Evolutionary conservation across 2,797 vertebrate species (phyloP).

Genomic region (Cyclopterus lumpus): DNA sequence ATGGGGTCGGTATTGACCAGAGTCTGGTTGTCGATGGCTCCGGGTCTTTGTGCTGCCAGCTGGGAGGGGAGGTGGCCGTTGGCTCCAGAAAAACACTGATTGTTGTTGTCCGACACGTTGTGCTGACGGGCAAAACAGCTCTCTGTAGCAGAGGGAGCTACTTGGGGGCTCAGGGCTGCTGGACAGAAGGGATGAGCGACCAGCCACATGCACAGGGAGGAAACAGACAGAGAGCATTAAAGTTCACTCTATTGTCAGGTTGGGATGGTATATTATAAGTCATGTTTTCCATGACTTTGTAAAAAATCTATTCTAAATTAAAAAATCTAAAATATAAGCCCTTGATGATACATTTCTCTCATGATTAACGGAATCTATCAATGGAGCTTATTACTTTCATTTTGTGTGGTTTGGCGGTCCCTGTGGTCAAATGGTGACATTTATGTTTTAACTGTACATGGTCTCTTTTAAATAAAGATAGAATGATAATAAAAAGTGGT

Average conservation of each 20-base stretch:
- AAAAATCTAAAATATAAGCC: background rate
- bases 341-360: background rate
- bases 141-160: slow-evolving; percentile 87
- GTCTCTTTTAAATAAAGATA: no score
- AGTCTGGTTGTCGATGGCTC: slow-evolving; percentile 97
- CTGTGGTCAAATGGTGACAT: no score
- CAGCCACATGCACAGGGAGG: background rate
- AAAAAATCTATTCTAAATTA: background rate
- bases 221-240: background rate
- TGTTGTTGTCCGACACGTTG: slow-evolving; percentile 93
- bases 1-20: slow-evolving; percentile 93
- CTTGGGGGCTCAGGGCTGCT: slow-evolving; percentile 86
- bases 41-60: slow-evolving; percentile 92
- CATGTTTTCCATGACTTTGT: background rate
- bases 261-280: background rate
- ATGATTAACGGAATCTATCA: background rate
- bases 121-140: slow-evolving; percentile 92
- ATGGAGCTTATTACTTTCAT: background rate
- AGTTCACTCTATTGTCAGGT: background rate
- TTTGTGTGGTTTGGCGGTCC: background rate
- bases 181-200: slow-evolving; percentile 1
- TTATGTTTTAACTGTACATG: no score
- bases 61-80: slow-evolving; percentile 91
- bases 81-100: slow-evolving; percentile 92
- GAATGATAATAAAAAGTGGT: no score